Conservation (phyloP, 2,888 invertebrate genomes). For the Melipona bicolor region DNA sequence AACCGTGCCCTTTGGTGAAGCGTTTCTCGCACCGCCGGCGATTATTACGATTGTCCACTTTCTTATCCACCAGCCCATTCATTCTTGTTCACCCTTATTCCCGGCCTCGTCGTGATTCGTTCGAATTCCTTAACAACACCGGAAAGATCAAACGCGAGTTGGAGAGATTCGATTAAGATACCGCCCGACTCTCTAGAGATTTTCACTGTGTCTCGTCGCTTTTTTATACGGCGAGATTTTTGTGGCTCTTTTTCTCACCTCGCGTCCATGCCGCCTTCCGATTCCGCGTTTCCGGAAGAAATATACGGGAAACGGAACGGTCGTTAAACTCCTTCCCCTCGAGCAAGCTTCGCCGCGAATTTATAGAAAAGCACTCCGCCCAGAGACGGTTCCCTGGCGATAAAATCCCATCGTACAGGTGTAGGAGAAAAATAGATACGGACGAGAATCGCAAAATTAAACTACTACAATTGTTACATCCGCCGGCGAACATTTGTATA, state of each 20-base stretch:
- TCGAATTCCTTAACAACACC: background rate
- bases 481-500: background rate
- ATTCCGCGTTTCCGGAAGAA: background rate
- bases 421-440: background rate
- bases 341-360: conserved; percentile 7
- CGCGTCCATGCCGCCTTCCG: no score
- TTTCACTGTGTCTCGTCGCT: background rate
- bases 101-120: conserved; percentile 1
- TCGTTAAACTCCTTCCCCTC: conserved; percentile 39
- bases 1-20: conserved; percentile 41
- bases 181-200: background rate
- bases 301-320: conserved; percentile 35
- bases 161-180: conserved; percentile 4
- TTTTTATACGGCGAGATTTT: no score
- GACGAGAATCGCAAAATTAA: background rate
- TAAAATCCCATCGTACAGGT: background rate
- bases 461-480: background rate
- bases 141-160: background rate
- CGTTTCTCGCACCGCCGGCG: conserved; percentile 62
- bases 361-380: conserved; percentile 29
- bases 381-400: background rate
- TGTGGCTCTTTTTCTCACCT: background rate
- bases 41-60: conserved; percentile 62
- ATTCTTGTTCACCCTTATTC: background rate
- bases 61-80: conserved; percentile 11